phyloP scores from a whole-genome alignment of 2,888 invertebrate genomes.

The Saturnia japonica region DNA sequence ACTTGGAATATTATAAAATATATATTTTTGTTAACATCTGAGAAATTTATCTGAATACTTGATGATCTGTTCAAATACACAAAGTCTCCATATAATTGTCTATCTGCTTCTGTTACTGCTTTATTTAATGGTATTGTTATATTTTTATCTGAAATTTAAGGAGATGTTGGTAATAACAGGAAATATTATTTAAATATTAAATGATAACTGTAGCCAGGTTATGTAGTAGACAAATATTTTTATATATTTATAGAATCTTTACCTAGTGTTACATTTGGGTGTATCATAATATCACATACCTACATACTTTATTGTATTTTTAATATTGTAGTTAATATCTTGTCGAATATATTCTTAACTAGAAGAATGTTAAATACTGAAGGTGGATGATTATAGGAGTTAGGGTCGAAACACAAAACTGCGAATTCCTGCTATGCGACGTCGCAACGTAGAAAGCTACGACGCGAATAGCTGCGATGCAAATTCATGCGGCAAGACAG shows the following conservation, averaged over 20 bases:
- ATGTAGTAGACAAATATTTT: not conserved
- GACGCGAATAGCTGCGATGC: no score
- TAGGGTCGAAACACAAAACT: no score
- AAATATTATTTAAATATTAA: not conserved
- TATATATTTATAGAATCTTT: not conserved
- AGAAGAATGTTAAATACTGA: no score
- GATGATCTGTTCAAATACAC: constrained; percentile 48
- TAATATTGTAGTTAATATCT: not conserved
- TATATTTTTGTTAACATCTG: constrained; percentile 64
- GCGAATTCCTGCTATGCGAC: no score
- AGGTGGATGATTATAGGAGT: no score
- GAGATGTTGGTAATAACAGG: not conserved
- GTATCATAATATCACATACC: no score
- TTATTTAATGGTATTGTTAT: constrained; percentile 59
- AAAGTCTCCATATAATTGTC: constrained; percentile 57
- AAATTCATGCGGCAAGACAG: no score
- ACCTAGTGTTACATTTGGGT: not conserved
- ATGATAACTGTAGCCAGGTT: not conserved
- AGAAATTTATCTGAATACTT: constrained; percentile 61
- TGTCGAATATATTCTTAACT: no score
- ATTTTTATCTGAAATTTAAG: constrained; percentile 32
- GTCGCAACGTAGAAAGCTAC: no score
- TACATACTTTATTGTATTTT: no score
- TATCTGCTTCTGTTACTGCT: constrained; percentile 45
- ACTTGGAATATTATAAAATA: constrained; percentile 84